Percentiles rank a stretch among this genome's conserved stretches.
Evolutionary conservation across 2,797 vertebrate genomes (phyloP).

Genomic region (Platyrinchus mystaceus): DNA sequence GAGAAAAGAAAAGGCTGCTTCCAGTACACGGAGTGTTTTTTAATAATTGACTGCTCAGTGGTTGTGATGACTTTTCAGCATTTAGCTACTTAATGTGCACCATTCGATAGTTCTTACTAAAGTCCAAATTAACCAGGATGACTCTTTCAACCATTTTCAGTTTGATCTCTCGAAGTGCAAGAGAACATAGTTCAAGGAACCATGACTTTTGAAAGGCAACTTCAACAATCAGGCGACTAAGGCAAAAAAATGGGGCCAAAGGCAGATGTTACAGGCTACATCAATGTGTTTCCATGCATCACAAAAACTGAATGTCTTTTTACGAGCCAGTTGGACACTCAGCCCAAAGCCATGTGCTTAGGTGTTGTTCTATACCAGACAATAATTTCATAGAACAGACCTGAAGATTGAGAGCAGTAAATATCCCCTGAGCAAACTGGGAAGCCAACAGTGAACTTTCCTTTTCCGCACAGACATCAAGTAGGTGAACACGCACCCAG

Average conservation of each 20-base stretch:
- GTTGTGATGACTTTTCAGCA: not conserved
- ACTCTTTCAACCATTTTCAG: not conserved
- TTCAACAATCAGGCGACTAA: not conserved
- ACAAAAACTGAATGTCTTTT: not conserved
- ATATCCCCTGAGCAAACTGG: not conserved
- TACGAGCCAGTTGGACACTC: not conserved
- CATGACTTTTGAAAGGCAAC: not conserved
- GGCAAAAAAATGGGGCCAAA: not conserved
- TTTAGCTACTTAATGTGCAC: not conserved
- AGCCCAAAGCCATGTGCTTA: not conserved
- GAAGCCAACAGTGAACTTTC: not conserved
- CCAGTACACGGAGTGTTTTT: not conserved
- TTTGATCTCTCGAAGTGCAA: not conserved
- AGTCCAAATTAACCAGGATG: not conserved
- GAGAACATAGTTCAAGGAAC: not conserved
- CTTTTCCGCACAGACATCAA: not conserved
- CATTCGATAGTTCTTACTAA: not conserved
- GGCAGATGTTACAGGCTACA: not conserved
- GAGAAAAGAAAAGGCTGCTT: not conserved
- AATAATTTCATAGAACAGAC: not conserved
- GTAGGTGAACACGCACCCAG: not conserved
- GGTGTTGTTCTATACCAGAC: not conserved
- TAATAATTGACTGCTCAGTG: not conserved
- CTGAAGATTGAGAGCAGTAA: not conserved
- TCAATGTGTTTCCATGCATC: not conserved